Evolutionary conservation across 2,113 vertebrate species (phyloP).

Genomic region (Syngnathus floridae): DNA sequence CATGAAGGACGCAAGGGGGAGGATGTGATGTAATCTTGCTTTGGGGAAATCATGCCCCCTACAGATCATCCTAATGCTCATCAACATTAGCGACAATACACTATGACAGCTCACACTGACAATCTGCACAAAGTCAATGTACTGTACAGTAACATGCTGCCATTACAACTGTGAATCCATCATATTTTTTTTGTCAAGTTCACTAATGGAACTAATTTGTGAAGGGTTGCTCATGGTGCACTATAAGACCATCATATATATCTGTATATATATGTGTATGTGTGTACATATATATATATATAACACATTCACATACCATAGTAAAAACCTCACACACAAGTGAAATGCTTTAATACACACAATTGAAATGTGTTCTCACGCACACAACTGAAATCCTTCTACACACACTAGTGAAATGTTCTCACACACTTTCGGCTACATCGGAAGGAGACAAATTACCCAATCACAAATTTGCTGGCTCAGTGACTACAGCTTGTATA

Average conservation of each 20-base stretch:
- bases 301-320: too few relatives aligned
- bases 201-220: not conserved
- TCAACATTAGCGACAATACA: conserved; percentile 26
- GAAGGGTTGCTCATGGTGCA: not conserved
- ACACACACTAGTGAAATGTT: too few relatives aligned
- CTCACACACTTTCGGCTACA: too few relatives aligned
- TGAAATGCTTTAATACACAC: too few relatives aligned
- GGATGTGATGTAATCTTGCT: conserved; percentile 43
- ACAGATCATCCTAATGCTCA: conserved; percentile 29
- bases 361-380: too few relatives aligned
- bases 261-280: too few relatives aligned
- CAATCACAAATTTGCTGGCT: too few relatives aligned
- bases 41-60: conserved; percentile 11
- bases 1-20: conserved; percentile 25
- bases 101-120: conserved; percentile 17
- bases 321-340: too few relatives aligned
- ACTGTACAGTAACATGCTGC: conserved; percentile 12
- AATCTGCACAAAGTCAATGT: conserved; percentile 21
- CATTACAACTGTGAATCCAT: not conserved
- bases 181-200: not conserved
- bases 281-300: too few relatives aligned
- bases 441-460: too few relatives aligned
- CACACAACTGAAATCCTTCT: too few relatives aligned
- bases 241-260: not conserved
- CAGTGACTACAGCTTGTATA: too few relatives aligned